Percentiles rank a stretch among this genome's conserved stretches.
phyloP scores from a whole-genome alignment of 2,888 invertebrate species.

The Aphidius colemani region DNA sequence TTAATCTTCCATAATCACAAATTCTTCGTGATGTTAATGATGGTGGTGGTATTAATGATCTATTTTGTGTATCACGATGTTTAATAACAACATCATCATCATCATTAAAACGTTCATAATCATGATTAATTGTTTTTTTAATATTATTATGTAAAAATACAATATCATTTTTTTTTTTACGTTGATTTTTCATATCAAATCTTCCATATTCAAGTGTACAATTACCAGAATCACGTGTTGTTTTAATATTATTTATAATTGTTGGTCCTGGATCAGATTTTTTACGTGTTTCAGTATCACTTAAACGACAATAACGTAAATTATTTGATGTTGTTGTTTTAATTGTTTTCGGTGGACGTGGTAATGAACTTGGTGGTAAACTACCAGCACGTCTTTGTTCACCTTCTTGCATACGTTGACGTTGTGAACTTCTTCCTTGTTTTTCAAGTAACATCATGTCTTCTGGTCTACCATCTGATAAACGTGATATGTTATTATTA shows the following conservation, averaged over 20 bases:
- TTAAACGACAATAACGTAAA: constrained; percentile 54
- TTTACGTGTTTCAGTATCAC: constrained; percentile 55
- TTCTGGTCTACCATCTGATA: constrained; percentile 65
- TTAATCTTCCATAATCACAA: constrained; percentile 66
- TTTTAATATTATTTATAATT: constrained; percentile 39
- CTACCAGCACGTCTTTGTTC: constrained; percentile 59
- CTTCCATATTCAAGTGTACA: constrained; percentile 54
- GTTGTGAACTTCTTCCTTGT: constrained; percentile 77
- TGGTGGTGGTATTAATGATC: constrained; percentile 63
- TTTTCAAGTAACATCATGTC: constrained; percentile 77
- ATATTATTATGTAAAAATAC: constrained; percentile 32
- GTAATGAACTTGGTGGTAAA: constrained; percentile 74
- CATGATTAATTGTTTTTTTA: constrained; percentile 54
- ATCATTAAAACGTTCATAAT: constrained; percentile 70
- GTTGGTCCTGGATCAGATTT: constrained; percentile 56
- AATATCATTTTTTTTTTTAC: constrained; percentile 49
- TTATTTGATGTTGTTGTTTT: constrained; percentile 60
- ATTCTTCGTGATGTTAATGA: constrained; percentile 59
- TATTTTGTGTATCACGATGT: constrained; percentile 60
- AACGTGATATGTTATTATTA: constrained; percentile 47
- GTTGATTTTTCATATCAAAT: constrained; percentile 47
- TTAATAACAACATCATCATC: constrained; percentile 46
- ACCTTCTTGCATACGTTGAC: constrained; percentile 69
- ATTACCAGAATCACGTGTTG: constrained; percentile 57
- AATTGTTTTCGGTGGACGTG: constrained; percentile 69